Conservation (phyloP, 2,797 vertebrate genomes). For the Fistularia tabacaria region DNA sequence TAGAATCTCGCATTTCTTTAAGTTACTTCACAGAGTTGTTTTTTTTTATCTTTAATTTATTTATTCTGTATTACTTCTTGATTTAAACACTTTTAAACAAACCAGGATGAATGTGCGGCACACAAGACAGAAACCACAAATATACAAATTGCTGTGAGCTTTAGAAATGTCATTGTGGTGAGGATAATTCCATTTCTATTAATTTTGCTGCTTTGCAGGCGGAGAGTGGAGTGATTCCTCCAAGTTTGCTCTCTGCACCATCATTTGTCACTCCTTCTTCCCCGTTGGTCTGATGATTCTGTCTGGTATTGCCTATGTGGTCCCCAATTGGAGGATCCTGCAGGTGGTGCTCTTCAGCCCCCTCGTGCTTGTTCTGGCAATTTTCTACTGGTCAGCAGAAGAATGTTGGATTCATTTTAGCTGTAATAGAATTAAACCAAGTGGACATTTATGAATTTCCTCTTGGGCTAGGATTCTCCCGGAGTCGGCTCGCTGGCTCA, state of each 20-base stretch:
- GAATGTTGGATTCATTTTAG: background rate
- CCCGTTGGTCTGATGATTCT: conserved; percentile 76
- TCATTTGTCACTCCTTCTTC: conserved; percentile 67
- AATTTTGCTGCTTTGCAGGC: conserved; percentile 52
- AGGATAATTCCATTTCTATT: background rate
- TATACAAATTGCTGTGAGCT: no score
- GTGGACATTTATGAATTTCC: no score
- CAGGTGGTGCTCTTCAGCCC: conserved; percentile 76
- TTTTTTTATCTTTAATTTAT: no score
- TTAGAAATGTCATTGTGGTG: no score
- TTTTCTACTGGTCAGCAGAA: conserved; percentile 76
- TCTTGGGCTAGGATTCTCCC: conserved; percentile 76
- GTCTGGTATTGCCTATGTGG: conserved; percentile 77
- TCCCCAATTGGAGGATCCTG: conserved; percentile 84
- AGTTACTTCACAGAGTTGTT: no score
- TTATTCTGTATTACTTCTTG: no score
- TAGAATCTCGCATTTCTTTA: no score
- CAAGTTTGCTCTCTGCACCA: conserved; percentile 72
- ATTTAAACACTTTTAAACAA: no score
- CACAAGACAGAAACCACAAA: no score
- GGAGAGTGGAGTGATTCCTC: conserved; percentile 85
- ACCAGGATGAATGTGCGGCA: no score
- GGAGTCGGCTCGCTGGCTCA: conserved; percentile 87
- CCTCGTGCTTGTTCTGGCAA: conserved; percentile 57
- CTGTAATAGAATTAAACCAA: background rate